phyloP scores from a whole-genome alignment of 2,113 vertebrate species.

The Xiphorhynchus elegans region DNA sequence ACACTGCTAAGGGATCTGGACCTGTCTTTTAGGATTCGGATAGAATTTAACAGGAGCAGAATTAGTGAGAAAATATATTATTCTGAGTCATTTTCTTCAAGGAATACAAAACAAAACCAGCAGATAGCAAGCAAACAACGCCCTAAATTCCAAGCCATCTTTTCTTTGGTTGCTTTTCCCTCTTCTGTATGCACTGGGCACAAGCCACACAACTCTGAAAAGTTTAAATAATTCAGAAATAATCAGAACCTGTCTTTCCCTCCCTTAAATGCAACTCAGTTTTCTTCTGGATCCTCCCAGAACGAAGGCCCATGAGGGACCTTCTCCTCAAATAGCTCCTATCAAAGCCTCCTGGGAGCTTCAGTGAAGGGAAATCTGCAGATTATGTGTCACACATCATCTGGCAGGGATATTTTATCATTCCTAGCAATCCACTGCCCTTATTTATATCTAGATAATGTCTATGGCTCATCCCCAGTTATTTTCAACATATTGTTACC shows the following conservation, averaged over 20 bases:
- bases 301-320: neutral
- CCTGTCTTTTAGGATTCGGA: neutral
- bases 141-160: neutral
- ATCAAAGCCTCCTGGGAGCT: neutral
- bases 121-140: neutral
- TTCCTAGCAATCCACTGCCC: neutral
- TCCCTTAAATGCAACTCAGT: neutral
- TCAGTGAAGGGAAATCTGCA: neutral
- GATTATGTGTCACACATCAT: neutral
- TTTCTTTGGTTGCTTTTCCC: neutral
- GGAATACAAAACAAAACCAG: neutral
- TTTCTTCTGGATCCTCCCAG: neutral
- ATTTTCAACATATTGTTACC: neutral
- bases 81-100: neutral
- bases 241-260: neutral
- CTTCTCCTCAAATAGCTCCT: neutral
- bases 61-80: neutral
- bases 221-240: neutral
- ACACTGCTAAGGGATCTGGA: neutral
- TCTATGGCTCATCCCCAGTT: neutral
- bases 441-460: neutral
- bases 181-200: neutral
- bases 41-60: neutral
- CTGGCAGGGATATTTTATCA: accelerated
- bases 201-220: accelerated